Evolutionary conservation across 1,140 invertebrate species (phyloP), one percentile per base, ranked within the genome.

Genomic region (Apis laboriosa): DNA sequence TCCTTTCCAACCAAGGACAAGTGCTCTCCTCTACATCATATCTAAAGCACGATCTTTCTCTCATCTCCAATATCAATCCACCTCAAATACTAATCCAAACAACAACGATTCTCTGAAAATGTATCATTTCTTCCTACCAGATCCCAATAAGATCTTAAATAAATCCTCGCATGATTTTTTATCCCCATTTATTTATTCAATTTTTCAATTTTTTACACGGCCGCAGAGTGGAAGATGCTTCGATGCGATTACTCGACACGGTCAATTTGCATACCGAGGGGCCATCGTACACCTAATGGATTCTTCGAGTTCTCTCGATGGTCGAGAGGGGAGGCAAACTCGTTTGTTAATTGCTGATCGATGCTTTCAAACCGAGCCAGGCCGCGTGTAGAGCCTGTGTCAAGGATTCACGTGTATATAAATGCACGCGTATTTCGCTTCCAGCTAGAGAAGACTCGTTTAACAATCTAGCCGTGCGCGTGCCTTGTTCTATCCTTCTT

Each of bases 291-390:
- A 43, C 21, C 19, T n/a, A 56, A 76, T 66, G 49, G 58, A 76
- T 78, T 82, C 79, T 72, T 82, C 60, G 66, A 82, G 73, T 82
- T 82, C 73, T 51, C 58, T 70, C 9, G n/a, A 49, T 17, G 49
- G 5, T 66, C 71, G 75, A 87, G 77, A 63, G 68, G 28, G 81
- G 56, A 56, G 72, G 84, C 72, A 85, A 71, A 86, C 84, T 86
- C 86, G 84, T 89, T 89, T 86, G 85, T 74, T 88, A 91, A 90
- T 89, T 90, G 86, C 88, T 86, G 88, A 91, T 90, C 85, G 85
- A 87, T 88, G 86, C 86, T 85, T 9, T 24, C 8, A 64, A 84
- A 80, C 58, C 21, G 13, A 28, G 55, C 76, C 60, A 58, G 81
- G 81, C 24, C 68, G 67, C 71, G 15, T 53, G 15, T 66, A 81